Evolutionary conservation across 2,797 vertebrate species (phyloP).

Genomic region (Meda fulgida): DNA sequence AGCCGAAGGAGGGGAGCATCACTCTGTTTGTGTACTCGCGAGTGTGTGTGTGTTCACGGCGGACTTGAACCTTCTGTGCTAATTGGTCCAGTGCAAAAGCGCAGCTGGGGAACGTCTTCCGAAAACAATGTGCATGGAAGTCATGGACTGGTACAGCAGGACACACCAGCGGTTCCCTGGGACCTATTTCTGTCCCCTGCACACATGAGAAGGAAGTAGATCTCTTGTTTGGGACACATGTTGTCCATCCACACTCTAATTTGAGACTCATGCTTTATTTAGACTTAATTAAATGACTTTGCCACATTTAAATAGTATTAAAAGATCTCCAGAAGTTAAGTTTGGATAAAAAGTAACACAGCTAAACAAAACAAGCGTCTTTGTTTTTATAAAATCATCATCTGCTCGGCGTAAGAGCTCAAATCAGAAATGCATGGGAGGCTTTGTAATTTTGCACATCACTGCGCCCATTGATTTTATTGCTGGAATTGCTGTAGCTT

Average conservation of each 20-base stretch:
- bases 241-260: slow-evolving; percentile 18
- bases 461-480: not conserved
- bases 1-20: not conserved
- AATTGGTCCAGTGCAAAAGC: slow-evolving; percentile 49
- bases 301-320: not conserved
- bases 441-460: slow-evolving; percentile 4
- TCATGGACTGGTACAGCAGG: slow-evolving; percentile 13
- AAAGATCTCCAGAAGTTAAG: slow-evolving; percentile 14
- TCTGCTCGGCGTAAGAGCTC: not conserved
- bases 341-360: not conserved
- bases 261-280: slow-evolving; percentile 11
- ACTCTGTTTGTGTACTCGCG: not conserved
- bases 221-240: not conserved
- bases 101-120: slow-evolving; percentile 49
- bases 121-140: slow-evolving; percentile 47
- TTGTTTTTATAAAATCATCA: slow-evolving; percentile 6
- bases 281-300: slow-evolving; percentile 20
- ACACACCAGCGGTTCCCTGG: slow-evolving; percentile 34
- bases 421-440: not conserved
- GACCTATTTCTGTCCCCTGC: slow-evolving; percentile 22
- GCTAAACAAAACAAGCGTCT: slow-evolving; percentile 4
- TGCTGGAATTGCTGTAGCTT: not conserved
- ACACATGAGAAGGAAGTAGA: slow-evolving; percentile 14
- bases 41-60: not conserved
- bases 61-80: slow-evolving; percentile 32